Percentiles rank a stretch among this genome's conserved stretches.
Evolutionary conservation across 1,140 invertebrate species (phyloP).

Genomic region (Lepidurus couesii): DNA sequence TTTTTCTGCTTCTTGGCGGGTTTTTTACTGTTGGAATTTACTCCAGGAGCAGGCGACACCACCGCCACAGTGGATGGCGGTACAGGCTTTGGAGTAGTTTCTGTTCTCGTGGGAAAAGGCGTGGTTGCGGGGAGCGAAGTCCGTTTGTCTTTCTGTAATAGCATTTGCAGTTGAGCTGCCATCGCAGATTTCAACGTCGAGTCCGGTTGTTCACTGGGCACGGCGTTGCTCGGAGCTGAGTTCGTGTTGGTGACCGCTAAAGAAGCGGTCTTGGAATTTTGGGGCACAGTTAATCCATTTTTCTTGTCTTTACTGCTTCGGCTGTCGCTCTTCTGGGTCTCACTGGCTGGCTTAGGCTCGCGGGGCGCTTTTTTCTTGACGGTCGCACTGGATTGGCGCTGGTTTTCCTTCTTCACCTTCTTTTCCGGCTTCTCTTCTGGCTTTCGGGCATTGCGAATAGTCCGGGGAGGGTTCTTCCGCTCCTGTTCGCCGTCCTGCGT

Average conservation of each 20-base stretch:
- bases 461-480: not conserved
- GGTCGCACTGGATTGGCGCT: not conserved
- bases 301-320: not conserved
- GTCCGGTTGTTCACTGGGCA: not conserved
- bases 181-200: not conserved
- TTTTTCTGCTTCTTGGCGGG: not conserved
- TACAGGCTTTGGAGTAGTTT: not conserved
- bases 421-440: not conserved
- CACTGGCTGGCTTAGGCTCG: not conserved
- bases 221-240: not conserved
- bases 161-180: not conserved
- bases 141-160: not conserved
- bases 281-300: not conserved
- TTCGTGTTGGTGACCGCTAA: not conserved
- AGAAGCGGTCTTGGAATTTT: not conserved
- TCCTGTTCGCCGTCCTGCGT: not conserved
- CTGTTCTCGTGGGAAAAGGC: not conserved
- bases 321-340: not conserved
- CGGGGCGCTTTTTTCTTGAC: not conserved
- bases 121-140: not conserved
- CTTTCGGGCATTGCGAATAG: not conserved
- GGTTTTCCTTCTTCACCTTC: not conserved
- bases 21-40: not conserved
- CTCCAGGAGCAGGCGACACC: not conserved
- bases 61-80: not conserved